Percentiles rank a stretch among this genome's conserved stretches.
Conservation (phyloP, 2,113 vertebrate genomes). For the Centropus unirufus region DNA sequence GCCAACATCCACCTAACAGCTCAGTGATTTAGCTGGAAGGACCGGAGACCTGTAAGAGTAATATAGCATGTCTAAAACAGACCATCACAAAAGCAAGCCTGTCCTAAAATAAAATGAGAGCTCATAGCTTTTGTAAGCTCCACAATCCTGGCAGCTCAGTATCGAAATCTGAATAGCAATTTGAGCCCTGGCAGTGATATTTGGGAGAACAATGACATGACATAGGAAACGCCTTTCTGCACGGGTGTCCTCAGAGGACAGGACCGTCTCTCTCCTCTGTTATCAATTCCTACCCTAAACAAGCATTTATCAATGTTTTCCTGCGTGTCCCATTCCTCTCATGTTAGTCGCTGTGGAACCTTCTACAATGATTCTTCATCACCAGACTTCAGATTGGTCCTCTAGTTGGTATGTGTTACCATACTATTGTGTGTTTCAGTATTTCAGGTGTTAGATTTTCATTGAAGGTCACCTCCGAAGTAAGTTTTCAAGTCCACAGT, state of each 20-base stretch:
- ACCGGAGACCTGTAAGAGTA: background rate
- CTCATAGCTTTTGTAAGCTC: background rate
- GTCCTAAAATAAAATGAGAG: background rate
- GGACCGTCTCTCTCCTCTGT: background rate
- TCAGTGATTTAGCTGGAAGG: background rate
- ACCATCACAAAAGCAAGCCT: background rate
- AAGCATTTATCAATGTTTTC: background rate
- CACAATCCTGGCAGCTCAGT: background rate
- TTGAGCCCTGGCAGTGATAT: background rate
- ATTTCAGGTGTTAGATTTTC: constrained; percentile 4
- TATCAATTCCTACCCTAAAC: background rate
- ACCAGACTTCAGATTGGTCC: background rate
- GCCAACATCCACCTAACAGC: background rate
- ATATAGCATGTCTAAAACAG: background rate
- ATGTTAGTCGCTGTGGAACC: background rate
- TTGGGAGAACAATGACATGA: background rate
- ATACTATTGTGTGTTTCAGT: background rate
- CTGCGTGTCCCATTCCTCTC: background rate
- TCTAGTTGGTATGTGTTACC: background rate
- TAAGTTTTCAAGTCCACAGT: background rate
- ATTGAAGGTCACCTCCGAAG: background rate
- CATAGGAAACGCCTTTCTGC: background rate
- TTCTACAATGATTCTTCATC: background rate
- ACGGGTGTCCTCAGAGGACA: accelerated
- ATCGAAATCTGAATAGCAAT: background rate